These are phyloP conservation scores for Chaitophorus viminalis DNA, from an alignment of 2,888 invertebrate species.

Conservation along the genomic window DNA sequence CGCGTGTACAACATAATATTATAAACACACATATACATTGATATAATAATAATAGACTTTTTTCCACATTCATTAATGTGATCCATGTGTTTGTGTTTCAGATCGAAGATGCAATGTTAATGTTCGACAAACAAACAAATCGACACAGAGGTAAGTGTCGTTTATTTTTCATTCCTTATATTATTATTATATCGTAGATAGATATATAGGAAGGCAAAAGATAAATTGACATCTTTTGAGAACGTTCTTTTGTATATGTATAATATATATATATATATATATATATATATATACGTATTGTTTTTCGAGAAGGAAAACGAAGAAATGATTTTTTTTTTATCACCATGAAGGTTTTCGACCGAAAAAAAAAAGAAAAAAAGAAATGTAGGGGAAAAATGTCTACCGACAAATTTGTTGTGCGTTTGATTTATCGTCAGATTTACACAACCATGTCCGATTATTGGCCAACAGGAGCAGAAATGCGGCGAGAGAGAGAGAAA, in stretches of 20 bases:
- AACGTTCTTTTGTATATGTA: too few species aligned
- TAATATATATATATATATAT: too few species aligned
- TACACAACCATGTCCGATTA: conserved; percentile 54
- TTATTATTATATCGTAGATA: neutral
- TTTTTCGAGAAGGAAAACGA: conserved; percentile 25
- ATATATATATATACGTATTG: neutral
- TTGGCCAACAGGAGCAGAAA: conserved; percentile 39
- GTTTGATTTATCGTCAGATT: conserved; percentile 62
- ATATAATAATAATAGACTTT: neutral
- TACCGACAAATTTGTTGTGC: conserved; percentile 54
- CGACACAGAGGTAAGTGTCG: conserved; percentile 89
- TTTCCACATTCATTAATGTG: neutral
- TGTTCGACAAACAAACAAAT: conserved; percentile 99
- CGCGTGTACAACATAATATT: neutral
- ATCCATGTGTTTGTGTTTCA: conserved; percentile 74
- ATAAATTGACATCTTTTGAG: conserved; percentile 6
- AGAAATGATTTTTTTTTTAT: conserved; percentile 39
- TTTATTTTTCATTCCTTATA: neutral
- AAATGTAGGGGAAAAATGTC: conserved; percentile 33
- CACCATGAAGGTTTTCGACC: neutral
- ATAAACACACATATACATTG: neutral
- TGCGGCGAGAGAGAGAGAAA: conserved; percentile 8
- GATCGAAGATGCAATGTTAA: conserved; percentile 99
- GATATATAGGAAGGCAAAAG: neutral
- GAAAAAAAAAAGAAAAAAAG: neutral